Evolutionary conservation across 2,888 invertebrate genomes (phyloP).

Genomic region (Kuschelorhynchus macadamiae): DNA sequence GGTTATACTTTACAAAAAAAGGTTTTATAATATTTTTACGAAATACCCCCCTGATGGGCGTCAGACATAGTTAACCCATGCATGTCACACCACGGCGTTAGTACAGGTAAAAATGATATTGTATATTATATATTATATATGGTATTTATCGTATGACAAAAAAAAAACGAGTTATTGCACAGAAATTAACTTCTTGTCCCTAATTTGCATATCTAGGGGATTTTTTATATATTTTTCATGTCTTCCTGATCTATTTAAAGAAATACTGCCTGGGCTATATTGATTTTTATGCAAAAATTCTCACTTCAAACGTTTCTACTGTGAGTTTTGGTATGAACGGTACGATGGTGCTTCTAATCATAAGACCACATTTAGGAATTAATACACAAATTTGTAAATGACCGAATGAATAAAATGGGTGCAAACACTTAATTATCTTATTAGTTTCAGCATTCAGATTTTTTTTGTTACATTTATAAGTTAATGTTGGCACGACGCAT

Average conservation of each 20-base stretch:
- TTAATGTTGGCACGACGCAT: constrained; percentile 69
- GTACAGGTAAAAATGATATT: too few species aligned
- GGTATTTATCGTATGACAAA: constrained; percentile 16
- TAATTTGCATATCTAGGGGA: too few species aligned
- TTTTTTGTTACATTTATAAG: constrained; percentile 67
- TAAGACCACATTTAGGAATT: constrained; percentile 14
- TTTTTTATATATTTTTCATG: too few species aligned
- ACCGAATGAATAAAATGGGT: constrained; percentile 53
- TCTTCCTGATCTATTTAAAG: too few species aligned
- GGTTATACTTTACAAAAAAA: too few species aligned
- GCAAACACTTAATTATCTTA: constrained; percentile 67
- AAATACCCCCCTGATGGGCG: too few species aligned
- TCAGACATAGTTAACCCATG: too few species aligned
- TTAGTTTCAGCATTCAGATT: constrained; percentile 69
- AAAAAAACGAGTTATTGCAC: not conserved
- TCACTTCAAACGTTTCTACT: constrained; percentile 1
- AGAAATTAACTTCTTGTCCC: too few species aligned
- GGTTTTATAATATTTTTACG: too few species aligned
- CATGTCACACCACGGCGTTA: too few species aligned
- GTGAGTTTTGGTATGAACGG: not conserved
- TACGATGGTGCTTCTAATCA: constrained; percentile 16
- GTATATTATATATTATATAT: too few species aligned
- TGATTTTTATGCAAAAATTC: constrained; percentile 11
- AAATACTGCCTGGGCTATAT: not conserved
- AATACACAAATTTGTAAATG: constrained; percentile 26